phyloP scores from a whole-genome alignment of 1,140 invertebrate species.

The Drosophila ambigua region DNA sequence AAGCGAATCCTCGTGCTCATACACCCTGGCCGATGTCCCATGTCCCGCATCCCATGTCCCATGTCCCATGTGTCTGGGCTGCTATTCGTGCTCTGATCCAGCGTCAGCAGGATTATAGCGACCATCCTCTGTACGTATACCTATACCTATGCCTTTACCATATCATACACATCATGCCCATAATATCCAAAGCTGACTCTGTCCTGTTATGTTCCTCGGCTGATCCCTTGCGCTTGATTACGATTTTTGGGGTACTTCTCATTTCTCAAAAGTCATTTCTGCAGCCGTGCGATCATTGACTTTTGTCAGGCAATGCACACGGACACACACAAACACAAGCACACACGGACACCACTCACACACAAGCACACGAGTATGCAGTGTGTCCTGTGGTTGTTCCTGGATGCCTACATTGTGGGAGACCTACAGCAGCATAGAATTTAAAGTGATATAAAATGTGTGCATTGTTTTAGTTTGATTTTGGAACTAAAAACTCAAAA shows the following conservation, averaged over 20 bases:
- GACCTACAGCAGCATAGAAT: too few relatives aligned
- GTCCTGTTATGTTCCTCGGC: constrained; percentile 1
- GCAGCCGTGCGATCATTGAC: constrained; percentile 78
- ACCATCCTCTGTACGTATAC: neutral
- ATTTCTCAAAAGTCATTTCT: constrained; percentile 51
- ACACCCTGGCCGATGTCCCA: constrained; percentile 21
- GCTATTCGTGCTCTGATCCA: constrained; percentile 66
- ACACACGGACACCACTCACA: too few relatives aligned
- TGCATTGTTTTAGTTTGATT: too few relatives aligned
- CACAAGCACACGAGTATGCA: constrained; percentile 11
- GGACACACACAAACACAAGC: too few relatives aligned
- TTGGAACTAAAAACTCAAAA: too few relatives aligned
- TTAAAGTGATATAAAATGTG: too few relatives aligned
- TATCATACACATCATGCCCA: too few relatives aligned
- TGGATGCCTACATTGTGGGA: neutral
- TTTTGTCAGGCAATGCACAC: constrained; percentile 61
- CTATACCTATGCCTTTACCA: too few relatives aligned
- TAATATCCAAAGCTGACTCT: too few relatives aligned
- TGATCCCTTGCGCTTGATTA: constrained; percentile 58
- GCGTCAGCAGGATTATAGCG: constrained; percentile 68
- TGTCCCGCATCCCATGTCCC: constrained; percentile 4
- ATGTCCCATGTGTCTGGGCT: neutral
- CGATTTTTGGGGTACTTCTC: constrained; percentile 64
- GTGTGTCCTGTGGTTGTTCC: neutral
- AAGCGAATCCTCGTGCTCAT: constrained; percentile 65